These are phyloP conservation scores for Pteropus alecto DNA, from an alignment of 2,113 vertebrate species.

Conservation along the genomic window DNA sequence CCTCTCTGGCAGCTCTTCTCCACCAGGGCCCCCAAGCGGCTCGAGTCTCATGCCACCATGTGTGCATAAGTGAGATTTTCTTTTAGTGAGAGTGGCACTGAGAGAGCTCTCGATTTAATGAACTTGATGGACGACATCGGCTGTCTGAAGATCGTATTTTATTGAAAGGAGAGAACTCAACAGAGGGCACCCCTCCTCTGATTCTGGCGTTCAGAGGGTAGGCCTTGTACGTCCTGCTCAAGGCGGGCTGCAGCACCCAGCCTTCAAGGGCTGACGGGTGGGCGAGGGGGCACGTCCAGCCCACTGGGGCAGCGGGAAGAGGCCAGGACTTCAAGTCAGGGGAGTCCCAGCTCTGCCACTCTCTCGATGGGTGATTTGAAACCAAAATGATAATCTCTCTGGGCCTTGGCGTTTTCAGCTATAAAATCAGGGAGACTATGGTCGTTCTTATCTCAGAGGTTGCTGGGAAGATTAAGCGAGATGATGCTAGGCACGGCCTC, in stretches of 20 bases:
- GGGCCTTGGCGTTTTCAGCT: background rate
- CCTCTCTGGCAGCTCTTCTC: background rate
- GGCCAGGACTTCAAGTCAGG: accelerated
- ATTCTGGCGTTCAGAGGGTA: background rate
- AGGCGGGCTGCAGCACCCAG: background rate
- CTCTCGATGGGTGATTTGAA: background rate
- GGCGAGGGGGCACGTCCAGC: background rate
- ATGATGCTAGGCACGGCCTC: background rate
- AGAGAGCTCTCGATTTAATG: background rate
- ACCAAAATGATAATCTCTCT: background rate
- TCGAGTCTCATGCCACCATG: background rate
- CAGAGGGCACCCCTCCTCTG: background rate
- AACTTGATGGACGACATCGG: accelerated
- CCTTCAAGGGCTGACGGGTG: background rate
- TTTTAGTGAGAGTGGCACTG: background rate
- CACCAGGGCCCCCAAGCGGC: background rate
- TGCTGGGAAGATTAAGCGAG: background rate
- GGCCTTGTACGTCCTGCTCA: background rate
- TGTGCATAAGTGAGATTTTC: background rate
- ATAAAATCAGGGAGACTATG: background rate
- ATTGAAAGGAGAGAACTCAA: background rate
- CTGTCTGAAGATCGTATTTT: background rate
- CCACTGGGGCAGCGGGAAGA: accelerated
- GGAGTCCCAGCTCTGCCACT: background rate
- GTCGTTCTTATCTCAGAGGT: background rate